Conservation (phyloP, 2,113 vertebrate genomes). For the Xenopus borealis region DNA sequence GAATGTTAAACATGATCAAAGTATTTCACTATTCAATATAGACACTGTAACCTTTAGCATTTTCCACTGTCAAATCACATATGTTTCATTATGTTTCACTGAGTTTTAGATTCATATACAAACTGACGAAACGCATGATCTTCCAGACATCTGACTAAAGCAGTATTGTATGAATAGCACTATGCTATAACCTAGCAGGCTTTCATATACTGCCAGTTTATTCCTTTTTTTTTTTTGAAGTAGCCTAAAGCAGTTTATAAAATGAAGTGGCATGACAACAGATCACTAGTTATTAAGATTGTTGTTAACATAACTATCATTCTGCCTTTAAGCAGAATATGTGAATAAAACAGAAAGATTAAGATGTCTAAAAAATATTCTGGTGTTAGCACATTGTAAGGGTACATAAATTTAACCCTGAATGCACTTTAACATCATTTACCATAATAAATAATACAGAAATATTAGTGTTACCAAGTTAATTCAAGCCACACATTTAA, state of each 20-base stretch:
- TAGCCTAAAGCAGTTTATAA: constrained; percentile 25
- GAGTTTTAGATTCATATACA: constrained; percentile 20
- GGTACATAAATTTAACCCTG: neutral
- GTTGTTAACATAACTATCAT: constrained; percentile 21
- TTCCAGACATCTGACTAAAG: constrained; percentile 20
- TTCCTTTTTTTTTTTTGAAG: neutral
- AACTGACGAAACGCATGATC: constrained; percentile 30
- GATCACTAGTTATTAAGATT: constrained; percentile 14
- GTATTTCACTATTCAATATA: no score
- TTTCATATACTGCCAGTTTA: neutral
- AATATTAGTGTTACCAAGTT: no score
- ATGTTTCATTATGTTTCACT: constrained; percentile 32
- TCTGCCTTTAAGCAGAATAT: neutral
- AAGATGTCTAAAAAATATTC: neutral
- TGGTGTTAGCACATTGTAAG: no score
- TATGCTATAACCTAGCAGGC: constrained; percentile 25
- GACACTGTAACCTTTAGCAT: constrained; percentile 31
- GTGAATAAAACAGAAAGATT: neutral
- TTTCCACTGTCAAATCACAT: constrained; percentile 39
- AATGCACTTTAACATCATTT: no score
- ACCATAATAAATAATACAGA: no score
- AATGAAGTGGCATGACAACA: constrained; percentile 10
- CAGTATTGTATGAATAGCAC: constrained; percentile 7
- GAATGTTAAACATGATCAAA: no score
- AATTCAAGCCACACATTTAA: no score